Base-by-base conservation (phyloP, 2,888 invertebrate genomes). In the Bombyx huttoni region DNA sequence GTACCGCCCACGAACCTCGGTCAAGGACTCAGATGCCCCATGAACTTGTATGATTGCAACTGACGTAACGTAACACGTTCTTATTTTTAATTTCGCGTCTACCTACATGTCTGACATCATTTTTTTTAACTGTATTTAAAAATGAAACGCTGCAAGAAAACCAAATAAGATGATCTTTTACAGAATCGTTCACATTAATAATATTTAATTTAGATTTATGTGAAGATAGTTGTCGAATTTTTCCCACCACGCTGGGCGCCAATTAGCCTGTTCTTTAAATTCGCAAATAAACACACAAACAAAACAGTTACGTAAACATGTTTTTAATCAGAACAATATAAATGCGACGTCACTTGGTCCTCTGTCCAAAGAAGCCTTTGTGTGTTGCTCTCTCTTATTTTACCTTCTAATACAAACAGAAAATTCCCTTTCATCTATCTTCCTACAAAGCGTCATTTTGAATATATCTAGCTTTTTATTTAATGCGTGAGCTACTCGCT, bases 361-460 rank as follows among this genome's bases (percentile, higher is more conserved):
- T 55, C 57, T 54, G 58, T 58, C 54, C 54, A 57, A 49, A 55
- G 57, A 53, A 49, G 53, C 51, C 52, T 59, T 54, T 58, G 56
- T 59, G 57, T 65, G 58, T 63, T 40, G 61, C 62, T 55, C 54
- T 61, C 62, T 64, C 65, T 68, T 67, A 64, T 65, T 64, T 62
- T 66, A 61, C 68, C 63, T 67, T 62, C 68, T 70, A 69, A 67
- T 67, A 69, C 66, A 69, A 70, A 70, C 67, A 59, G 55, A 56
- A 67, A 72, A 72, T 67, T 73, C 66, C 62, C 65, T 68, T 73
- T 72, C 67, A 68, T 69, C 67, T 64, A 58, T 60, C 61, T 60
- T 60, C 61, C 58, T 64, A 63, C 64, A 64, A 66, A 68, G 71
- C 64, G 70, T 74, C 69, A 71, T 73, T 73, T 73, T 68, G 70